Conservation (phyloP, 2,113 vertebrate genomes). For the Eolophus roseicapilla region DNA sequence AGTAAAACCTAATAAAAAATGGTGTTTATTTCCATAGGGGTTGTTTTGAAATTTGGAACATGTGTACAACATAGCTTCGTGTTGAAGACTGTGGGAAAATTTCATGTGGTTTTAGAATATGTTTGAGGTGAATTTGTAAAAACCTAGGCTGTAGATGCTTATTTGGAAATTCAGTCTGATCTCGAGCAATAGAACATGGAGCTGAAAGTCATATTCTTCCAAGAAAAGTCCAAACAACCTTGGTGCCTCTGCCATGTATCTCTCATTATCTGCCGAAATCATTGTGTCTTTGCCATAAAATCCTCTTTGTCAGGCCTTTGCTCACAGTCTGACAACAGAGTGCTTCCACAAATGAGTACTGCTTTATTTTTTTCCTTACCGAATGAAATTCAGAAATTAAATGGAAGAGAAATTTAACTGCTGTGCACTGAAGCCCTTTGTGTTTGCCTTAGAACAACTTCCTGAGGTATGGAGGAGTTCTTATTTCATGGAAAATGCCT, state of each 20-base stretch:
- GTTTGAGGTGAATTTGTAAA: not conserved
- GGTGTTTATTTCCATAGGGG: not conserved
- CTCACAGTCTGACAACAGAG: not conserved
- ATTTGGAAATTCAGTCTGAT: not conserved
- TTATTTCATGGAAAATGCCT: not conserved
- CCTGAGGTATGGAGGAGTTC: not conserved
- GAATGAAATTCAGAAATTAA: not conserved
- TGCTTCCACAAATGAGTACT: not conserved
- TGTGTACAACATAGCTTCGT: not conserved
- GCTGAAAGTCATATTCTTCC: not conserved
- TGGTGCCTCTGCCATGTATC: not conserved
- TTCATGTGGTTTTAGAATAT: not conserved
- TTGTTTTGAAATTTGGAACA: not conserved
- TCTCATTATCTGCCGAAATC: not conserved
- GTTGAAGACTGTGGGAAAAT: not conserved
- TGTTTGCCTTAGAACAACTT: not conserved
- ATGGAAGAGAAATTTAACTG: not conserved
- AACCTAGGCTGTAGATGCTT: not conserved
- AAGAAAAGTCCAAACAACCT: not conserved
- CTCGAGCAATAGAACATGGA: not conserved
- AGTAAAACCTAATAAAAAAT: not conserved
- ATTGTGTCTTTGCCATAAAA: not conserved
- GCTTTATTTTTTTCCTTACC: not conserved
- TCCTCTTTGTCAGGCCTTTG: not conserved
- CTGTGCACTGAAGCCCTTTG: not conserved